Conservation (phyloP, 2,888 invertebrate genomes). For the Noctua janthina region DNA sequence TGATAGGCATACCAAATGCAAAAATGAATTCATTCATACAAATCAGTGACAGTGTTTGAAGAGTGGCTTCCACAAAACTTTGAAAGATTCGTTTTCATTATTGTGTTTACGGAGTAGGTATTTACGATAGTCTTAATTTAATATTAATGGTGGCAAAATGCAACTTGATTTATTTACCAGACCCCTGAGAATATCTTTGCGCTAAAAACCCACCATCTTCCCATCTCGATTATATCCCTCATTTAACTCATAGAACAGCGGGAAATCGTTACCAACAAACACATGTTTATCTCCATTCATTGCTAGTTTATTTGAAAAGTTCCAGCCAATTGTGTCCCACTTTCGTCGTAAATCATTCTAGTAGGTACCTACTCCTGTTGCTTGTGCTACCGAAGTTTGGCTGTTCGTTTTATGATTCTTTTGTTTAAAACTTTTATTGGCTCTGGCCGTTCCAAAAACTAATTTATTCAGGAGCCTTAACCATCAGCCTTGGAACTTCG, state of each 20-base stretch:
- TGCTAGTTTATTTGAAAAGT: slow-evolving; percentile 87
- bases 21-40: background rate
- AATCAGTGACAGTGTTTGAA: background rate
- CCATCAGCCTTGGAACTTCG: slow-evolving; percentile 85
- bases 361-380: slow-evolving; percentile 80
- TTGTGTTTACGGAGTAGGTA: background rate
- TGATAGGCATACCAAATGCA: background rate
- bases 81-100: background rate
- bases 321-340: slow-evolving; percentile 84
- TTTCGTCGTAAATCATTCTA: slow-evolving; percentile 87
- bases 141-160: background rate
- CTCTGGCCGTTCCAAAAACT: slow-evolving; percentile 86
- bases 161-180: background rate
- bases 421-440: slow-evolving; percentile 90
- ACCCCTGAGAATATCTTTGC: background rate
- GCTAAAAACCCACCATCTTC: background rate
- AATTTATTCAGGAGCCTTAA: slow-evolving; percentile 88
- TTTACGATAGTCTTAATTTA: background rate
- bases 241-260: slow-evolving; percentile 45
- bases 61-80: background rate
- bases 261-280: slow-evolving; percentile 71
- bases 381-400: slow-evolving; percentile 84
- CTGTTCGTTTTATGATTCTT: slow-evolving; percentile 89
- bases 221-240: slow-evolving; percentile 20
- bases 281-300: slow-evolving; percentile 86